Evolutionary conservation across 2,113 vertebrate species (phyloP).

Genomic region (Paramisgurnus dabryanus): DNA sequence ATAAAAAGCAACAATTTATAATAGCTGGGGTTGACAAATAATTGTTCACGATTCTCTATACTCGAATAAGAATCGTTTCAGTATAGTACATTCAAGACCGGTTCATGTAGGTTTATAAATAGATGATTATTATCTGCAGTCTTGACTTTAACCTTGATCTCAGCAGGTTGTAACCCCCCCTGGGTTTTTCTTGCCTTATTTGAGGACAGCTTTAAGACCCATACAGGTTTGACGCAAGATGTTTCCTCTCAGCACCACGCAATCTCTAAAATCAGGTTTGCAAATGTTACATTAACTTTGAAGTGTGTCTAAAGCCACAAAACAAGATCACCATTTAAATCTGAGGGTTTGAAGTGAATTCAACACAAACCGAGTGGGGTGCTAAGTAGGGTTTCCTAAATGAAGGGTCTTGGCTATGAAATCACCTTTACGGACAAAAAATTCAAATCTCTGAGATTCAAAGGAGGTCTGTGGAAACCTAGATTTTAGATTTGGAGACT

Average conservation of each 20-base stretch:
- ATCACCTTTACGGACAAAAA: constrained; percentile 10
- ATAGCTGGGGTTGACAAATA: not conserved
- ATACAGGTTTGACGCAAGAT: not conserved
- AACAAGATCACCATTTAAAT: not conserved
- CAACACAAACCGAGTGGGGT: not conserved
- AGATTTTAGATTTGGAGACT: constrained; percentile 7
- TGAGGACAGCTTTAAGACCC: not conserved
- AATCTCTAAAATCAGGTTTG: not conserved
- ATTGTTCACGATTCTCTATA: not conserved
- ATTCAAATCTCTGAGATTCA: constrained; percentile 19
- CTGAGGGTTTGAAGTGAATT: not conserved
- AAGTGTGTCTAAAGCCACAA: too few species aligned
- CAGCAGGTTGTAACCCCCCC: constrained; percentile 6
- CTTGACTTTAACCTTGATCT: constrained; percentile 35
- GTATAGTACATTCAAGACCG: not conserved
- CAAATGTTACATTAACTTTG: not conserved
- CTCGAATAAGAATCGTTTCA: constrained; percentile 28
- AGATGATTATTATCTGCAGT: constrained; percentile 20
- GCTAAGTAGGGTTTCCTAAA: constrained; percentile 1
- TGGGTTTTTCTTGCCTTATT: constrained; percentile 5
- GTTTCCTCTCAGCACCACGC: not conserved
- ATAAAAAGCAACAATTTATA: constrained; percentile 1
- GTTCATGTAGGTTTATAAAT: constrained; percentile 18
- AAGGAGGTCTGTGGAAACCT: constrained; percentile 7
- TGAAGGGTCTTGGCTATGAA: constrained; percentile 26